Conservation (phyloP, 2,888 invertebrate species). For the Zootermopsis nevadensis region DNA sequence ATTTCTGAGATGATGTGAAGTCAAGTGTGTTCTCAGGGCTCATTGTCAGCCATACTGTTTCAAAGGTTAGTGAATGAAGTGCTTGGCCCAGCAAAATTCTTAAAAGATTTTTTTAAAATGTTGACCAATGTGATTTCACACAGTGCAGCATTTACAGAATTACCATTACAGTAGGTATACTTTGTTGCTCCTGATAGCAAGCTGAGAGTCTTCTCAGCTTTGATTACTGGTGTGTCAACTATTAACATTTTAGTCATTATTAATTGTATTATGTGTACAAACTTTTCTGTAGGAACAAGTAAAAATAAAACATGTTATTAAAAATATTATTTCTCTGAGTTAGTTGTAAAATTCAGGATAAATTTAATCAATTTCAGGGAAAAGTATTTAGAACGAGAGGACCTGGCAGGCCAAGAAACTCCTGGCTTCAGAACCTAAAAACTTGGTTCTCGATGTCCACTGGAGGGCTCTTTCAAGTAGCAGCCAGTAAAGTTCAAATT, state of each 20-base stretch:
- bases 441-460: no score
- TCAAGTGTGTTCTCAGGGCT: constrained; percentile 15
- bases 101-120: not conserved
- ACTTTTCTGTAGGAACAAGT: constrained; percentile 31
- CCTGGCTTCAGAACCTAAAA: no score
- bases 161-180: not conserved
- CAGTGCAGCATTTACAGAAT: constrained; percentile 32
- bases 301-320: constrained; percentile 31
- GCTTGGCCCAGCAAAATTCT: not conserved
- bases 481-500: no score
- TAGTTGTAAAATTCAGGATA: not conserved
- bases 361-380: no score
- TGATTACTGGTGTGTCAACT: constrained; percentile 24
- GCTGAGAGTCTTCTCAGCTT: not conserved
- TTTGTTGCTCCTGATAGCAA: not conserved
- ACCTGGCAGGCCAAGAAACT: no score
- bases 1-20: not conserved
- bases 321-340: not conserved
- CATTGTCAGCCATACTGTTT: constrained; percentile 18
- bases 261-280: constrained; percentile 12
- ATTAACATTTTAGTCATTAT: constrained; percentile 35
- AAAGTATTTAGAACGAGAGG: no score
- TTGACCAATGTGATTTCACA: not conserved
- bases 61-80: constrained; percentile 28
- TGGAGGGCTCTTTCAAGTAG: no score